Evolutionary conservation across 2,113 vertebrate species (phyloP), one percentile per base, ranked within the genome.

Genomic region (Leucoraja erinaceus): DNA sequence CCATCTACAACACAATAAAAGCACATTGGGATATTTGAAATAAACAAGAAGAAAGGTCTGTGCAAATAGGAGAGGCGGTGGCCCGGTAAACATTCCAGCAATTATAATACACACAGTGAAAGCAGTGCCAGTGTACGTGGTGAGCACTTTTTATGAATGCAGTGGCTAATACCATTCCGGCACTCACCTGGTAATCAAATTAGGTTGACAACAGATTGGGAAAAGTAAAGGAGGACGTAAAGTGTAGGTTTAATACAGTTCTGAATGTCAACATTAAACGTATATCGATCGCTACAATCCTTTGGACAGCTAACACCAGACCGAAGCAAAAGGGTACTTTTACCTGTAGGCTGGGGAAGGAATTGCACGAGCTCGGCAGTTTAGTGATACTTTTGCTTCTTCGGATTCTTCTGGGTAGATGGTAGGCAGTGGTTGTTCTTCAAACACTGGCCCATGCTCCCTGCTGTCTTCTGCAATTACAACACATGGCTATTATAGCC

Each of bases 361-460:
- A 95, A 96, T 95, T 93, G 97, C 98, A 93, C 97, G 96, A 11
- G 98, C 98, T 90, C 97, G 96, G 95, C 99, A 99, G 95, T 96
- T 98, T 95, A 99, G 96, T 93, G 96, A 97, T 94, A 99, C 97
- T 95, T 98, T 98, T 93, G 97, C 97, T 95, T 99, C 99, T 14
- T 96, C 96, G 22, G 98, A 98, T 95, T 99, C 99, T 94, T 99
- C 98, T 2, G 98, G 98, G 95, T 99, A 99, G 95, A 99, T 97
- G 47, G 98, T 99, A 95, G 99, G 97, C 66, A 97, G 96, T 20
- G 99, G 99, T 93, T 99, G 98, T 93, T 99, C 98, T 95, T 99
- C 98, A 96, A 99, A 99, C 95, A 99, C 97, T 0, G 98, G 98
- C 93, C 98, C 99, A 93, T 97, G 98, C 94, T 97, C 97, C 95